Percentiles rank a stretch among this genome's conserved stretches.
Conservation (phyloP, 2,888 invertebrate species). For the Tinea trinotella region DNA sequence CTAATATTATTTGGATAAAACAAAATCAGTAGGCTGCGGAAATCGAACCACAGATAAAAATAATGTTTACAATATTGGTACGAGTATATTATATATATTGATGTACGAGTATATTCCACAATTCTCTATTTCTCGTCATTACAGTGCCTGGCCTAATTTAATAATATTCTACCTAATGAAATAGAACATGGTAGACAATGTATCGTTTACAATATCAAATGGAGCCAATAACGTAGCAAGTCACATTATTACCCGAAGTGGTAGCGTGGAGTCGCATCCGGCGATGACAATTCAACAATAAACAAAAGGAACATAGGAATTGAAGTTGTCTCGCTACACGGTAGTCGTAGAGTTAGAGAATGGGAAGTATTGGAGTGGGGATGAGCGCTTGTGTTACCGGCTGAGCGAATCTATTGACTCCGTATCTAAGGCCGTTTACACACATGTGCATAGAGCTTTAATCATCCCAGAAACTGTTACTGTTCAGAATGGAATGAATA, state of each 20-base stretch:
- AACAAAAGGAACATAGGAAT: conserved; percentile 5
- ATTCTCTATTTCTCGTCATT: too few relatives aligned
- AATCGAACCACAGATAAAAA: too few relatives aligned
- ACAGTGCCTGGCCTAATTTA: too few relatives aligned
- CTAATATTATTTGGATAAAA: too few relatives aligned
- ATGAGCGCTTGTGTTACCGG: conserved; percentile 11
- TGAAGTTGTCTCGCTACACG: conserved; percentile 1
- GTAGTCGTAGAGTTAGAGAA: neutral
- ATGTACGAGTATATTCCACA: too few relatives aligned
- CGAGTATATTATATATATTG: too few relatives aligned
- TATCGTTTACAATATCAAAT: neutral
- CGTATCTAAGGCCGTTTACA: neutral
- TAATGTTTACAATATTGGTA: too few relatives aligned
- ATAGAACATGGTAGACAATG: neutral
- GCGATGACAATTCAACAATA: conserved; percentile 1
- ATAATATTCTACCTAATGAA: too few relatives aligned
- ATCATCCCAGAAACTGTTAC: neutral
- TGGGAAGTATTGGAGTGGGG: neutral
- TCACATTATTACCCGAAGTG: neutral
- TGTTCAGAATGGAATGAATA: too few relatives aligned
- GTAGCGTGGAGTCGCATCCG: neutral
- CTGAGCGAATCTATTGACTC: conserved; percentile 5
- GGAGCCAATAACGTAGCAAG: neutral
- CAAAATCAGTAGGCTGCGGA: too few relatives aligned
- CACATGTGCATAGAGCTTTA: neutral